phyloP scores from a whole-genome alignment of 2,797 vertebrate genomes.

The Halcyon badia region DNA sequence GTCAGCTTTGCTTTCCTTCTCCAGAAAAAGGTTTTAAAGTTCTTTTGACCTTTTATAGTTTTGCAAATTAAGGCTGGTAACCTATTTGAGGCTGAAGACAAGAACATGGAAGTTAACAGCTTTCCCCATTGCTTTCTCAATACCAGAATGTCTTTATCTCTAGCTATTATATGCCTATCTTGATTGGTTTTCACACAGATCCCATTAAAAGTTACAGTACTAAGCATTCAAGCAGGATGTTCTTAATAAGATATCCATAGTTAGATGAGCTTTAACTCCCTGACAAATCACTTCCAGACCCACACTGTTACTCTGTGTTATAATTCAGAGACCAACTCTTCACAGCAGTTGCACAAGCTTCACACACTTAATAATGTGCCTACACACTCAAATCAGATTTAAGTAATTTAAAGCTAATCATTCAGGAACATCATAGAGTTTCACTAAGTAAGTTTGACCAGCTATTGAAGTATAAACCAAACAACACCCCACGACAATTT shows the following conservation, averaged over 20 bases:
- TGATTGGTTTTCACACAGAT: conserved; percentile 35
- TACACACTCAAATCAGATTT: background rate
- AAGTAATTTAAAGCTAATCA: background rate
- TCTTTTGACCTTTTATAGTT: background rate
- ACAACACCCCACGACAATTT: background rate
- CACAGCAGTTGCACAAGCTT: background rate
- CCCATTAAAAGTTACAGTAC: conserved; percentile 32
- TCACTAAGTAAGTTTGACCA: background rate
- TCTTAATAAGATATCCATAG: background rate
- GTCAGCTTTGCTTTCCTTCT: background rate
- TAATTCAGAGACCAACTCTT: background rate
- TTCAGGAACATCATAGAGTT: background rate
- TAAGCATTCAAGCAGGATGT: background rate
- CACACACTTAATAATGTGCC: background rate
- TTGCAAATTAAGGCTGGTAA: background rate
- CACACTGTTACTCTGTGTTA: background rate
- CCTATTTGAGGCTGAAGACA: background rate
- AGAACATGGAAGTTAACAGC: background rate
- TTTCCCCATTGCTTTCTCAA: background rate
- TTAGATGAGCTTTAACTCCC: conserved; percentile 25
- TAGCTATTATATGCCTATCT: background rate
- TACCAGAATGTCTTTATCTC: background rate
- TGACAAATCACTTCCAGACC: conserved; percentile 1
- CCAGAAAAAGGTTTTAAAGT: background rate
- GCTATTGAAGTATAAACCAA: background rate